phyloP scores from a whole-genome alignment of 2,888 invertebrate genomes.

The Dascillus cervinus region DNA sequence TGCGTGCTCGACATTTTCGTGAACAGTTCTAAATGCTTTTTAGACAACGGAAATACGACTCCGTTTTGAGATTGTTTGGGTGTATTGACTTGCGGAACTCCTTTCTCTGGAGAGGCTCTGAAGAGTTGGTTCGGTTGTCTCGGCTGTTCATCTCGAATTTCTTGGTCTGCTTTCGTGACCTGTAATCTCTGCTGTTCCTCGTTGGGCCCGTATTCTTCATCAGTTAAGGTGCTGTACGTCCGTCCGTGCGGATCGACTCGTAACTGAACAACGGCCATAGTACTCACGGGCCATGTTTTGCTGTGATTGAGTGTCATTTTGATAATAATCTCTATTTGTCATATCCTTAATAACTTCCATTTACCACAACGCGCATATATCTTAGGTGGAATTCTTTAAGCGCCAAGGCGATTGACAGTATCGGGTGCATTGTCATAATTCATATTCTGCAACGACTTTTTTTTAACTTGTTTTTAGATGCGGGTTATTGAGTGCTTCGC shows the following conservation, averaged over 20 bases:
- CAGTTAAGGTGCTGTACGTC: slow-evolving; percentile 36
- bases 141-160: slow-evolving; percentile 7
- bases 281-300: slow-evolving; percentile 42
- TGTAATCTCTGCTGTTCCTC: background rate
- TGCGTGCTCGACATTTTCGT: slow-evolving; percentile 25
- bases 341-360: slow-evolving; percentile 7
- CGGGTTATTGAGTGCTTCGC: too few species aligned
- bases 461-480: too few species aligned
- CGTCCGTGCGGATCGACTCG: slow-evolving; percentile 38
- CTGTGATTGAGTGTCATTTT: slow-evolving; percentile 40
- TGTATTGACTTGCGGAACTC: slow-evolving; percentile 7
- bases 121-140: slow-evolving; percentile 5
- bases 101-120: slow-evolving; percentile 9
- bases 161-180: slow-evolving; percentile 1
- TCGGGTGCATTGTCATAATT: slow-evolving; percentile 4
- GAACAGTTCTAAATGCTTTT: slow-evolving; percentile 29
- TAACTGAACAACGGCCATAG: slow-evolving; percentile 40
- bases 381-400: slow-evolving; percentile 6
- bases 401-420: slow-evolving; percentile 5
- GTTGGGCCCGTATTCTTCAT: slow-evolving; percentile 10
- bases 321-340: slow-evolving; percentile 8
- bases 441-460: too few species aligned
- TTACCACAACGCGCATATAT: background rate
- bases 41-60: slow-evolving; percentile 27
- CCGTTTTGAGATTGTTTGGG: slow-evolving; percentile 16